Evolutionary conservation across 1,140 invertebrate species (phyloP), one percentile per base, ranked within the genome.

Genomic region (Drosophila lowei): DNA sequence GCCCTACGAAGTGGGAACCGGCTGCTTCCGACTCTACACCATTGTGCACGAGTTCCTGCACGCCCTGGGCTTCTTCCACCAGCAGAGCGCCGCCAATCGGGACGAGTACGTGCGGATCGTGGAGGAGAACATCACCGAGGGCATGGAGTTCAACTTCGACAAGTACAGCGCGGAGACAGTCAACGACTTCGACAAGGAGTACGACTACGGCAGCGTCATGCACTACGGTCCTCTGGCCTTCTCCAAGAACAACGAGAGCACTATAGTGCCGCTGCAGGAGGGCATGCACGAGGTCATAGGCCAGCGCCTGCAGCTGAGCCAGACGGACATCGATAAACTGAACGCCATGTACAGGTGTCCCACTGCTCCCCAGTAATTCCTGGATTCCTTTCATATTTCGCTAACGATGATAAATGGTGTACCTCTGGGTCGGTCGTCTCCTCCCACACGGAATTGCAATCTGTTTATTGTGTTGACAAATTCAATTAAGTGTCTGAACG

Each of bases 161-260:
- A 94, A 94, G 71, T 93, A 93, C 25, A 83, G 91, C 11, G 79
- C 77, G 6, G 54, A 79, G 0, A 92, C 79, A 1, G 92, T 94
- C 0, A 92, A 92, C 2, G 92, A 93, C 64, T 94, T 92, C 64
- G 92, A 92, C 0, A 74, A 92, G 23, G 23, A 25, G 23, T 25
- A 25, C 23, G 23, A 25, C 23, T 25, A 25, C 4, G 23, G 23
- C 23, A 25, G 23, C 4, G 23, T 97, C 6, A 94, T 97, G 94
- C 96, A 97, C 88, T 97, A 97, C 76, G 94, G 93, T 1, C 90
- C 93, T 0, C 93, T 91, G 44, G 95, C 95, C 0, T 97, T 97
- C 88, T 94, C 1, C 1, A 92, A 88, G 34, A 97, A 96, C 79
- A 94, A 95, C 1, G 80, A 93, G 62, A 92, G 93, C 1, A 96